phyloP scores from a whole-genome alignment of 1,140 invertebrate species.

The Trichonephila clavipes region DNA sequence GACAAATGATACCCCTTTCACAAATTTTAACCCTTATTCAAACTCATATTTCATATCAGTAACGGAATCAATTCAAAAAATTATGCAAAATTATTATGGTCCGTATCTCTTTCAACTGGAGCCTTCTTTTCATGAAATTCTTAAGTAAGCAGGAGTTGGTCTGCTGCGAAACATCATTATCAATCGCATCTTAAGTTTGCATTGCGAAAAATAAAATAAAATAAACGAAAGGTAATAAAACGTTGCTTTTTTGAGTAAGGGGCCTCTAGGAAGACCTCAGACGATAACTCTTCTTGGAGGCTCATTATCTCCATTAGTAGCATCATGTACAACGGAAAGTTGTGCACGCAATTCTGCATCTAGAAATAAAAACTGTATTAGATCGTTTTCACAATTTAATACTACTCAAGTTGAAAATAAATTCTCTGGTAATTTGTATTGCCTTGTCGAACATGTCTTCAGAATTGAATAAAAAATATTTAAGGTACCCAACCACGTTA shows the following conservation, averaged over 20 bases:
- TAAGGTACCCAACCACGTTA: too few species aligned
- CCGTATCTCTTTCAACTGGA: not conserved
- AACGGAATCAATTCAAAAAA: not conserved
- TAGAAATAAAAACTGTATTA: conserved; percentile 4
- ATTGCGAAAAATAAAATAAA: not conserved
- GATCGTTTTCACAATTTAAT: too few species aligned
- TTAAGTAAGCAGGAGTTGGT: not conserved
- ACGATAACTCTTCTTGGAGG: conserved; percentile 43
- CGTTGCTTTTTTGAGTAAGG: not conserved
- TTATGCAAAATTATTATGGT: not conserved
- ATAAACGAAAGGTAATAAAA: not conserved
- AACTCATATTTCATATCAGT: not conserved
- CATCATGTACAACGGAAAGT: conserved; percentile 62
- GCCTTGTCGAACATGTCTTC: too few species aligned
- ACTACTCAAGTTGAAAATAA: too few species aligned
- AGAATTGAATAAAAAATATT: too few species aligned
- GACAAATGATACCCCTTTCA: not conserved
- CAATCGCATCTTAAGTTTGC: conserved; percentile 29
- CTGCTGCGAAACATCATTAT: conserved; percentile 7
- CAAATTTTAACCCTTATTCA: not conserved
- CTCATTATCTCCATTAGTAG: not conserved
- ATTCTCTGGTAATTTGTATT: too few species aligned
- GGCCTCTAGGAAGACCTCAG: not conserved
- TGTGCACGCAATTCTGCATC: conserved; percentile 72
- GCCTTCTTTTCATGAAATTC: not conserved